Conservation (phyloP, 2,113 vertebrate genomes). For the Eira barbara region DNA sequence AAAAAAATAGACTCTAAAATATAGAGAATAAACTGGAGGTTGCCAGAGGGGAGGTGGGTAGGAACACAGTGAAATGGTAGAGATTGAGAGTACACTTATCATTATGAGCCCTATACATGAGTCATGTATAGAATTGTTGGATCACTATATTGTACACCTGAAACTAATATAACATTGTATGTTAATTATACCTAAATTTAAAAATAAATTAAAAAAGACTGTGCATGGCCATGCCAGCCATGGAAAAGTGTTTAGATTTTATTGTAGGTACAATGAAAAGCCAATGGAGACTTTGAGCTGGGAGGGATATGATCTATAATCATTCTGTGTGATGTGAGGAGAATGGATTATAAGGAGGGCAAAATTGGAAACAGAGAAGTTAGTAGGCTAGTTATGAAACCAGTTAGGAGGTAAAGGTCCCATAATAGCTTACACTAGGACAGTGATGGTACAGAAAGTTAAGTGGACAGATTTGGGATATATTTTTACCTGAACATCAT, state of each 20-base stretch:
- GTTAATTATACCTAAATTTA: neutral
- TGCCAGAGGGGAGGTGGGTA: neutral
- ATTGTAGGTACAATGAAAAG: neutral
- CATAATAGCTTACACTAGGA: neutral
- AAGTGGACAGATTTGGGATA: neutral
- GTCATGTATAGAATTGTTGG: neutral
- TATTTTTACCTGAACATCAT: neutral
- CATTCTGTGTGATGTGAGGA: neutral
- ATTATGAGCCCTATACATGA: neutral
- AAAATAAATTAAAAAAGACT: neutral
- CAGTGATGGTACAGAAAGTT: neutral
- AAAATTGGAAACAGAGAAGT: neutral
- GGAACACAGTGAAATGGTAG: neutral
- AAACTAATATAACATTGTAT: neutral
- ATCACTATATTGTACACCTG: neutral
- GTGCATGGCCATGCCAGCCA: neutral
- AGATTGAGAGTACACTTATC: neutral
- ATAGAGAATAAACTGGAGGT: neutral
- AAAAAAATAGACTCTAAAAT: neutral
- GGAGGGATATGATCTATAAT: neutral
- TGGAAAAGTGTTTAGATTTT: neutral
- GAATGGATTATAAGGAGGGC: neutral
- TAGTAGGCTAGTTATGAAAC: neutral
- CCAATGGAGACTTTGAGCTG: neutral
- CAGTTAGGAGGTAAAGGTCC: neutral